Evolutionary conservation across 1,140 invertebrate species (phyloP), one percentile per base, ranked within the genome.

Genomic region (Drosophila lowei): DNA sequence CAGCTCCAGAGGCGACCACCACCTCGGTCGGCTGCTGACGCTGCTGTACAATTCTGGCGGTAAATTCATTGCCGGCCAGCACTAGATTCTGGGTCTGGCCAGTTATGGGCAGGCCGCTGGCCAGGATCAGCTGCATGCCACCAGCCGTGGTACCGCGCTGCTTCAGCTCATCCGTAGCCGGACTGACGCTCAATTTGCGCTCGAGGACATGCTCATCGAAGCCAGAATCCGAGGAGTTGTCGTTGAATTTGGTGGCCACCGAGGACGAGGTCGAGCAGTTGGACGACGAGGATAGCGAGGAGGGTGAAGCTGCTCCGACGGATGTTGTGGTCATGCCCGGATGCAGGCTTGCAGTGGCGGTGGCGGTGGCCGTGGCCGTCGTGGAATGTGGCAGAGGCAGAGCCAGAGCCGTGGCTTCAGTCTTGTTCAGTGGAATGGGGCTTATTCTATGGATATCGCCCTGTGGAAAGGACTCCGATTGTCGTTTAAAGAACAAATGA

Each of bases 161-260:
- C 1, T 73, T 73, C 60, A 53, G 57, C 15, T 91, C 90, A 21
- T 91, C 90, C 63, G 78, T 57, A 41, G 83, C 83, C 23, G 85
- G 85, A 78, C 90, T 90, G 6, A 86, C 78, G 4, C 11, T 38
- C 11, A 89, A 89, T 65, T 91, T 90, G 57, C 90, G 80, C 7
- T 91, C 90, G 21, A 90, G 73, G 9, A 90, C 93, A 75, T 93
- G 93, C 75, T 94, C 94, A 76, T 95, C 94, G 71, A 94, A 95
- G 2, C 94, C 94, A 0, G 94, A 94, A 84, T 94, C 94, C 3
- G 94, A 94, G 1, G 94, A 94, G 47, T 93, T 93, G 74, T 94
- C 94, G 78, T 93, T 94, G 81, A 93, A 93, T 42, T 91, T 91
- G 58, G 77, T 90, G 54, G 83, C 84, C 48, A 79, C 72, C 61